A percentile compares a stretch with the other conserved stretches of the same genome.
Evolutionary conservation across 2,888 invertebrate species (phyloP).

Genomic region (Hirtodrosophila cameraria): DNA sequence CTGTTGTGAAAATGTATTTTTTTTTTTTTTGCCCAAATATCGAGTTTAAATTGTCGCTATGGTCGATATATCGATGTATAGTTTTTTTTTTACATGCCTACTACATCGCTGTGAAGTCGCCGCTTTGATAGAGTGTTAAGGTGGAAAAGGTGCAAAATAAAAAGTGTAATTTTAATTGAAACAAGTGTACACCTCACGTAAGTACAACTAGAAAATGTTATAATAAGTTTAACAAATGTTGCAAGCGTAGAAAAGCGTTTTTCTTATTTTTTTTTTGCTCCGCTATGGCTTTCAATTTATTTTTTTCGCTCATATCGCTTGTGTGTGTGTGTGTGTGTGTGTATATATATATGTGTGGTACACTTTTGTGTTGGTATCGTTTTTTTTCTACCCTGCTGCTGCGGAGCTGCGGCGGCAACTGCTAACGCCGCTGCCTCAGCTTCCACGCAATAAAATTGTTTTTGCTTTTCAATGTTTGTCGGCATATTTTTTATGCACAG

Average conservation of each 20-base stretch:
- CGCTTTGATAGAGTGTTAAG: constrained; percentile 36
- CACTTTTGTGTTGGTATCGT: constrained; percentile 32
- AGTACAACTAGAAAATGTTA: constrained; percentile 24
- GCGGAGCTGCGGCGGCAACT: constrained; percentile 12
- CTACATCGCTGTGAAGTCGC: constrained; percentile 41
- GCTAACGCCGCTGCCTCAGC: constrained; percentile 7
- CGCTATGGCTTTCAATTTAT: constrained; percentile 13
- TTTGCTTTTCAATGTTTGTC: constrained; percentile 14
- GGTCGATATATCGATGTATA: constrained; percentile 21
- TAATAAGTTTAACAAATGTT: neutral
- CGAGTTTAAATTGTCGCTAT: constrained; percentile 7
- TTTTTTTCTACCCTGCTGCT: constrained; percentile 26
- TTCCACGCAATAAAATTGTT: constrained; percentile 28
- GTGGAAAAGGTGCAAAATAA: constrained; percentile 25
- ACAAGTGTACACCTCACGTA: constrained; percentile 30
- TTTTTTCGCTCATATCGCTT: constrained; percentile 8
- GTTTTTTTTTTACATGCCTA: constrained; percentile 26
- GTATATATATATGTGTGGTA: constrained; percentile 5
- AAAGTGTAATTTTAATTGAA: constrained; percentile 13
- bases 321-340: constrained; percentile 16
- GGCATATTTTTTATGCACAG: constrained; percentile 3
- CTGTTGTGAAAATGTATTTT: neutral
- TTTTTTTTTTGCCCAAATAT: neutral
- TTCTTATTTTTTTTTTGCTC: constrained; percentile 1
- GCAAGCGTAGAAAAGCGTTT: neutral